These are phyloP conservation scores for Apostichopus leukothele DNA, from an alignment of 53 echinoderm and acorn worm species.

Conservation along the genomic window DNA sequence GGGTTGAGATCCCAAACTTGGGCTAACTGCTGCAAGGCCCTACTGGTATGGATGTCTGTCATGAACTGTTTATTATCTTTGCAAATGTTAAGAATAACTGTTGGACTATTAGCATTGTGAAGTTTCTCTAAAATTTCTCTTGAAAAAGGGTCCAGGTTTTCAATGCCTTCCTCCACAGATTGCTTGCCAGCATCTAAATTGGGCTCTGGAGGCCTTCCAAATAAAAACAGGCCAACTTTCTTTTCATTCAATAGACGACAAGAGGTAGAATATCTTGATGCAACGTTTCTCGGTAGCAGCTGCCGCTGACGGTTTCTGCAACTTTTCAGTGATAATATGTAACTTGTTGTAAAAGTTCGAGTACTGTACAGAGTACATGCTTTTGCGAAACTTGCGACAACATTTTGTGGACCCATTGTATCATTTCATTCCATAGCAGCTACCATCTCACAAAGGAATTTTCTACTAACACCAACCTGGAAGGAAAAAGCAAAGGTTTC, in stretches of 20 bases:
- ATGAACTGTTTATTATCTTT: slow-evolving; percentile 18
- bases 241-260: not conserved
- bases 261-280: slow-evolving; percentile 3
- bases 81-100: slow-evolving; percentile 36
- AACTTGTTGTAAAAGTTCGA: not conserved
- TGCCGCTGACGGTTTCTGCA: not conserved
- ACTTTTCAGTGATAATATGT: not conserved
- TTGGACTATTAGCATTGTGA: slow-evolving; percentile 37
- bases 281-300: not conserved
- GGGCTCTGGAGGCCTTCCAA: slow-evolving; percentile 29
- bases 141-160: slow-evolving; percentile 31
- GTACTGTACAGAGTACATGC: not conserved
- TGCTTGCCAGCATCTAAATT: slow-evolving; percentile 10
- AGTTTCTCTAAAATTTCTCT: slow-evolving; percentile 33
- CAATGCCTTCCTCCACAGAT: not conserved
- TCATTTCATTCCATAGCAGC: not conserved
- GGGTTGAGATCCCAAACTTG: slow-evolving; percentile 35
- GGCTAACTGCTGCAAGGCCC: slow-evolving; percentile 60
- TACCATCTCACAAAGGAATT: not conserved
- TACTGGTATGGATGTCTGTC: slow-evolving; percentile 54
- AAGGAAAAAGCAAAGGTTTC: too few relatives aligned
- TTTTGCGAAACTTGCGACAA: not conserved
- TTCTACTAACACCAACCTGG: too few relatives aligned
- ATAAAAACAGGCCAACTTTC: slow-evolving; percentile 19
- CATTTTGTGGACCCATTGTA: not conserved